Evolutionary conservation across 1,140 invertebrate genomes (phyloP).

Genomic region (Atta colombica): DNA sequence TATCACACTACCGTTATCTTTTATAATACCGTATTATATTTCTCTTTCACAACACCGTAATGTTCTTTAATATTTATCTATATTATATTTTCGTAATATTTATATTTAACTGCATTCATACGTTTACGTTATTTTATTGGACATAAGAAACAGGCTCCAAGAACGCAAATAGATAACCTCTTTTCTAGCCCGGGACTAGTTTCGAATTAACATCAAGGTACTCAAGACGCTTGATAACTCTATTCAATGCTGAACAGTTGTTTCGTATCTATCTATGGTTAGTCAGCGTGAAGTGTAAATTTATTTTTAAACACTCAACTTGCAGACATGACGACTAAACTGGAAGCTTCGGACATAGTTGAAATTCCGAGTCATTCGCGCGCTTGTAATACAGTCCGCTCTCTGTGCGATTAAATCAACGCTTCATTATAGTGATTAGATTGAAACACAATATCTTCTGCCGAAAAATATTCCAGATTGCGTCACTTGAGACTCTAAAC

Average conservation of each 20-base stretch:
- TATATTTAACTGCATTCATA: conserved; percentile 1
- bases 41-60: not conserved
- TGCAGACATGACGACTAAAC: conserved; percentile 36
- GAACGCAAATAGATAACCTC: conserved; percentile 39
- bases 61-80: not conserved
- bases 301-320: conserved; percentile 71
- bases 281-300: conserved; percentile 53
- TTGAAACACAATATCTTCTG: not conserved
- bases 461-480: not conserved
- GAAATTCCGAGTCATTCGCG: conserved; percentile 55
- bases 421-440: conserved; percentile 18
- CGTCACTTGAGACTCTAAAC: not conserved
- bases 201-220: conserved; percentile 47
- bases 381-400: not conserved
- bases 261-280: conserved; percentile 62
- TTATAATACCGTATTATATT: not conserved
- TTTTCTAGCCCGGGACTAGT: conserved; percentile 46
- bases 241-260: conserved; percentile 51
- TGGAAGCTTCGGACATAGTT: conserved; percentile 41
- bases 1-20: not conserved
- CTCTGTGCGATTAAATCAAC: conserved; percentile 6
- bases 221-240: conserved; percentile 57
- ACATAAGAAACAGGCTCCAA: not conserved
- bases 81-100: not conserved
- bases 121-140: not conserved